Conservation (phyloP, 2,797 vertebrate genomes). For the Hozukius guyotensis region DNA sequence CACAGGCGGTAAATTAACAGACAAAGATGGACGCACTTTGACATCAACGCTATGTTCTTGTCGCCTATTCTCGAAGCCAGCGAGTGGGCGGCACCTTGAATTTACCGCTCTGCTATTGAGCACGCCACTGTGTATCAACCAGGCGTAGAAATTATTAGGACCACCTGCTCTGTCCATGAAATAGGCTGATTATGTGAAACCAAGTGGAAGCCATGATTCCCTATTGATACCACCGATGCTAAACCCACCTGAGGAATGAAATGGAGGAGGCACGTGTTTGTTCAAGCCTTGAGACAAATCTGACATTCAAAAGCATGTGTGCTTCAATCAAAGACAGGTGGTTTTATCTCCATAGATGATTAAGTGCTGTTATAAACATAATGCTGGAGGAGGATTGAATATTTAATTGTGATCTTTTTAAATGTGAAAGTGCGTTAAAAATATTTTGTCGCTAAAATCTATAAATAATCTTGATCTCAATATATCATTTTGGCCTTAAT, state of each 20-base stretch:
- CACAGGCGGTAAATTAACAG: constrained; percentile 36
- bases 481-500: too few relatives aligned
- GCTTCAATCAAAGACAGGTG: neutral
- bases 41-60: constrained; percentile 34
- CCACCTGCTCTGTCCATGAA: neutral
- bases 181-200: neutral
- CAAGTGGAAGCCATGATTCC: neutral
- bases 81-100: constrained; percentile 33
- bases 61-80: neutral
- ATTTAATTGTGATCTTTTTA: too few relatives aligned
- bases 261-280: neutral
- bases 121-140: neutral
- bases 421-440: too few relatives aligned
- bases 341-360: neutral
- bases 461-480: too few relatives aligned
- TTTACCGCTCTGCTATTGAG: neutral
- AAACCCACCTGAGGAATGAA: neutral
- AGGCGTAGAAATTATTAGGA: neutral
- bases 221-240: neutral
- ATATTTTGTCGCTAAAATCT: too few relatives aligned
- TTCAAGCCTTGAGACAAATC: too few relatives aligned
- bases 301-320: neutral
- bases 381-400: too few relatives aligned
- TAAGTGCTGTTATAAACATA: neutral
- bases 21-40: constrained; percentile 54